phyloP scores from a whole-genome alignment of 2,888 invertebrate genomes.

The Mayetiola destructor region DNA sequence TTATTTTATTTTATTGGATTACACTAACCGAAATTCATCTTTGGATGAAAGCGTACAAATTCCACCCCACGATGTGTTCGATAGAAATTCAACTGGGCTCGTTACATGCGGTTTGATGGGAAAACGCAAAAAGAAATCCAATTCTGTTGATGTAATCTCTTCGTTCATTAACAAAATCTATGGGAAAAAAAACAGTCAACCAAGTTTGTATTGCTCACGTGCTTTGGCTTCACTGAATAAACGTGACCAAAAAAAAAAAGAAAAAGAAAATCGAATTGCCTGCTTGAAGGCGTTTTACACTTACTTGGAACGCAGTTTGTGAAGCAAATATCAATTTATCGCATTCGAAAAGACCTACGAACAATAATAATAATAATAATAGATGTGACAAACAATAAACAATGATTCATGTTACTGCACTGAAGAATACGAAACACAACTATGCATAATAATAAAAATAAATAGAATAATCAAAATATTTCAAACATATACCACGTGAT shows the following conservation, averaged over 20 bases:
- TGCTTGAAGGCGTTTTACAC: not conserved
- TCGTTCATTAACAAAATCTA: slow-evolving; percentile 76
- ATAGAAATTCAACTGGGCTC: slow-evolving; percentile 88
- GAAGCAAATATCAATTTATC: slow-evolving; percentile 93
- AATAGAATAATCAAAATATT: not conserved
- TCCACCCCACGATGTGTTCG: slow-evolving; percentile 87
- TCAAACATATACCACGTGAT: slow-evolving; percentile 55
- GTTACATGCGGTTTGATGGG: slow-evolving; percentile 85
- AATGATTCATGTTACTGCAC: too few species aligned
- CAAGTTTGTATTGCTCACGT: slow-evolving; percentile 10
- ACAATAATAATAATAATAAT: not conserved
- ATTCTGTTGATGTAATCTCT: slow-evolving; percentile 68
- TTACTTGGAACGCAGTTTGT: slow-evolving; percentile 89
- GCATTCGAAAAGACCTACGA: slow-evolving; percentile 60
- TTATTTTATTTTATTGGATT: not conserved
- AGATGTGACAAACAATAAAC: too few species aligned
- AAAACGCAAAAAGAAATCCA: slow-evolving; percentile 86
- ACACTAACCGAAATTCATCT: slow-evolving; percentile 63
- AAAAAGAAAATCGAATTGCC: not conserved
- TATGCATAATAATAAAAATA: not conserved
- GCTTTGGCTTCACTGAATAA: not conserved
- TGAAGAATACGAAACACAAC: too few species aligned
- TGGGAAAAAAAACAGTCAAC: not conserved
- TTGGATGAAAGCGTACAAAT: slow-evolving; percentile 78
- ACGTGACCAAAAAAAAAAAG: not conserved